Conservation (phyloP, 2,113 vertebrate species). For the Solea senegalensis region DNA sequence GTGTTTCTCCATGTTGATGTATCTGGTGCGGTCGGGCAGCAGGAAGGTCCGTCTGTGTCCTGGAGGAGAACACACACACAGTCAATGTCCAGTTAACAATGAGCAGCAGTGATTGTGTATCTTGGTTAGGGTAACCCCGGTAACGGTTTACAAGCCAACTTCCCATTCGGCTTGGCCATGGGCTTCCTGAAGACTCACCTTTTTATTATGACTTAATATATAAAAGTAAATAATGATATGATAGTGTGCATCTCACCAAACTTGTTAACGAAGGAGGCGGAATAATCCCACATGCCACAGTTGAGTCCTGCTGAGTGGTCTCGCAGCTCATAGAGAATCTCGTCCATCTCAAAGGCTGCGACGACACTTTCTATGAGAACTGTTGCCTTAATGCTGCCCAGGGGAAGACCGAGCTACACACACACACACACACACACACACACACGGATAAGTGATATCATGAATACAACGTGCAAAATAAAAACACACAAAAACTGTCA, state of each 20-base stretch:
- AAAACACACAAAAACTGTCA: too few species aligned
- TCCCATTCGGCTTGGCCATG: too few species aligned
- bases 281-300: constrained; percentile 89
- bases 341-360: constrained; percentile 86
- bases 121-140: too few species aligned
- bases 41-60: constrained; percentile 79
- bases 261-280: constrained; percentile 84
- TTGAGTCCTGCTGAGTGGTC: constrained; percentile 85
- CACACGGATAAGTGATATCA: background rate
- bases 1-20: constrained; percentile 85
- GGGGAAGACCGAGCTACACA: constrained; percentile 77
- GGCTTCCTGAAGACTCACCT: too few species aligned
- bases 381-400: constrained; percentile 81
- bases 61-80: constrained; percentile 22
- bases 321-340: constrained; percentile 83
- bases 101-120: too few species aligned
- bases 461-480: too few species aligned
- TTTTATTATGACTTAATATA: background rate
- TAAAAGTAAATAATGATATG: background rate
- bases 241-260: constrained; percentile 71
- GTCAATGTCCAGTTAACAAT: too few species aligned
- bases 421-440: constrained; percentile 22
- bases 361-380: constrained; percentile 85
- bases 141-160: too few species aligned
- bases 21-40: constrained; percentile 83